Evolutionary conservation across 2,797 vertebrate species (phyloP).

Genomic region (Eupleurogrammus muticus): DNA sequence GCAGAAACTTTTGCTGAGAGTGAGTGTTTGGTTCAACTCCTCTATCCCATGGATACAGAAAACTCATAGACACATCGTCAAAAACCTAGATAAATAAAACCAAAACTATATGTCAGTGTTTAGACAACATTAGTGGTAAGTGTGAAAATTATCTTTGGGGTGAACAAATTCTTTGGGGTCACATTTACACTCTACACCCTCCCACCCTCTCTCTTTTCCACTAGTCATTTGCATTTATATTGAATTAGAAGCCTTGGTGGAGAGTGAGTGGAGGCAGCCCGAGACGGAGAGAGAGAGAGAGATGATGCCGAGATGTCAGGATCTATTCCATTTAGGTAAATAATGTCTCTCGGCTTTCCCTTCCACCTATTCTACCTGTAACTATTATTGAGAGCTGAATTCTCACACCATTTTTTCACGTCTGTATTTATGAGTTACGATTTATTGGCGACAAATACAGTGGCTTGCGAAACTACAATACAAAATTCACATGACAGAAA

Average conservation of each 20-base stretch:
- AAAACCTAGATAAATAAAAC: not conserved
- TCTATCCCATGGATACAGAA: too few relatives aligned
- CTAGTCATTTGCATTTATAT: slow-evolving; percentile 83
- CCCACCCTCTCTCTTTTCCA: not conserved
- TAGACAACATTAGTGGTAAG: not conserved
- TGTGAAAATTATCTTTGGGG: not conserved
- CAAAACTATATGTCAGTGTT: not conserved
- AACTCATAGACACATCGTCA: not conserved
- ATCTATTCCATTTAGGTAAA: slow-evolving; percentile 76
- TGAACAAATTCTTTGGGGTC: not conserved
- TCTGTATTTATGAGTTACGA: slow-evolving; percentile 50
- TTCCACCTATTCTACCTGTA: slow-evolving; percentile 58
- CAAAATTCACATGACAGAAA: too few relatives aligned
- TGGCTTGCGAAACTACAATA: too few relatives aligned
- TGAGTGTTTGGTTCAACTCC: too few relatives aligned
- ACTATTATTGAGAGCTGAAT: slow-evolving; percentile 56
- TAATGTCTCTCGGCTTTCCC: slow-evolving; percentile 54
- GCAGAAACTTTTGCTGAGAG: too few relatives aligned
- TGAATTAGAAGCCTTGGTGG: slow-evolving; percentile 79
- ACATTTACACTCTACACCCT: slow-evolving; percentile 58
- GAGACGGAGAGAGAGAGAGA: slow-evolving; percentile 55
- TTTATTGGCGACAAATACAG: slow-evolving; percentile 68
- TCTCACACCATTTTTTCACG: slow-evolving; percentile 21
- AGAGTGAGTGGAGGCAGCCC: slow-evolving; percentile 74
- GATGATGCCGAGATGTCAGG: slow-evolving; percentile 65